Conservation (phyloP, 2,113 vertebrate genomes). For the Centropus unirufus region DNA sequence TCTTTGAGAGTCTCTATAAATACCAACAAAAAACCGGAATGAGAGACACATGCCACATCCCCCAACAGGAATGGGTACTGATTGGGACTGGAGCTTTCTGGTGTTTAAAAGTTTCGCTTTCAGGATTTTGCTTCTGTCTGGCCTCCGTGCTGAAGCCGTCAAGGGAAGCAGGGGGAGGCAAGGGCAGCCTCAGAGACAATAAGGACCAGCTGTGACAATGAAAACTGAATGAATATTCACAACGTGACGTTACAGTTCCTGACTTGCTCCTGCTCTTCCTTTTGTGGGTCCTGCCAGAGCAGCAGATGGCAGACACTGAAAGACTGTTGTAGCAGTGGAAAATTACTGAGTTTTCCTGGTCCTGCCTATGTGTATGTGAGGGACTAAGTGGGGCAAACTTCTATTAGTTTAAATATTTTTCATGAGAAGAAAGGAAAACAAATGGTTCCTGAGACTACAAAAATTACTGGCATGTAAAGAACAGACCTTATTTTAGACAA, state of each 20-base stretch:
- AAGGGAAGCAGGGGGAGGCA: not conserved
- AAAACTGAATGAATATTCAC: conserved; percentile 40
- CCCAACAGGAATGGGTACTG: not conserved
- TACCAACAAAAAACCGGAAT: not conserved
- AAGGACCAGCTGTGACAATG: conserved; percentile 16
- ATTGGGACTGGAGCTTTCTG: not conserved
- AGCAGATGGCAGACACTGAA: conserved; percentile 53
- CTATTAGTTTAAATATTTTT: not conserved
- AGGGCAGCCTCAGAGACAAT: not conserved
- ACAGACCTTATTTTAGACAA: not conserved
- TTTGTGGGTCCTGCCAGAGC: conserved; percentile 30
- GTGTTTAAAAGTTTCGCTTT: not conserved
- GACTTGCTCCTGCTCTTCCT: conserved; percentile 9
- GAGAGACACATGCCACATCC: not conserved
- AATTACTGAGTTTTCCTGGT: conserved; percentile 30
- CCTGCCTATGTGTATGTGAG: not conserved
- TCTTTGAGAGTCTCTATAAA: not conserved
- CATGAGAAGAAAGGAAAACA: not conserved
- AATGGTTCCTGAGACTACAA: not conserved
- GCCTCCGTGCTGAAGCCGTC: not conserved
- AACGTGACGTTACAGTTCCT: not conserved
- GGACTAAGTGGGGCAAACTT: not conserved
- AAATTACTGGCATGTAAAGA: not conserved
- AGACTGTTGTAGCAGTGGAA: conserved; percentile 35
- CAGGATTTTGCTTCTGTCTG: not conserved